Base-by-base conservation (phyloP, 2,888 invertebrate genomes). In the Melanotus villosus region DNA sequence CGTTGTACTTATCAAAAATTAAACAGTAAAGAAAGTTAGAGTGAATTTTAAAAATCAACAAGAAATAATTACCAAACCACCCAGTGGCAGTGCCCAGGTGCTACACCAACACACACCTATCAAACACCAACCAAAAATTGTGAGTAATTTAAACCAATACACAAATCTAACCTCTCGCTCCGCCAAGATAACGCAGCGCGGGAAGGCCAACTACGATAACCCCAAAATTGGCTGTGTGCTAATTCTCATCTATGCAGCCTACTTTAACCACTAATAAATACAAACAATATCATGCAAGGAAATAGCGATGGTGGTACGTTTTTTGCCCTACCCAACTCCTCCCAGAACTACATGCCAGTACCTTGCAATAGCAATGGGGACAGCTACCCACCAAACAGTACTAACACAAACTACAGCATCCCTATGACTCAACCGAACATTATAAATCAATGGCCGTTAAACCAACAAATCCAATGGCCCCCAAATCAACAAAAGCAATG, bases 121-220 rank as follows among this genome's bases (percentile, higher is more conserved):
- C n/a, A 43, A 43, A 43, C 43, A 43, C 14, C 18, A 43, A 43
- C 43, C 43, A 43, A 43, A 43, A 43, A 43, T 16, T 16, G 43
- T 16, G 43, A 43, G 43, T 43, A 43, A 43, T 43, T 16, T 16
- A 16, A 19, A 18, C 19, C 16, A 43, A 43, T 16, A 6, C 16
- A 43, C 18, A 43, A 43, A 43, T 2, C 16, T 43, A 43, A 43
- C 43, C 43, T 43, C 43, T 43, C 38, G 38, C 43, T 43, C 43
- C 43, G 43, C 43, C 18, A 43, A 43, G 43, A 16, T 43, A 43
- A 43, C 43, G 14, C 18, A 43, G 43, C 18, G 19, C 43, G 43
- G 43, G 19, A 43, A 43, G 43, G 43, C 19, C 10, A 43, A 43
- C 14, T 43, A 16, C 10, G 26, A 34, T 34, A 34, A 34, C 34